Evolutionary conservation across 2,888 invertebrate species (phyloP).

Genomic region (Rotaria socialis): DNA sequence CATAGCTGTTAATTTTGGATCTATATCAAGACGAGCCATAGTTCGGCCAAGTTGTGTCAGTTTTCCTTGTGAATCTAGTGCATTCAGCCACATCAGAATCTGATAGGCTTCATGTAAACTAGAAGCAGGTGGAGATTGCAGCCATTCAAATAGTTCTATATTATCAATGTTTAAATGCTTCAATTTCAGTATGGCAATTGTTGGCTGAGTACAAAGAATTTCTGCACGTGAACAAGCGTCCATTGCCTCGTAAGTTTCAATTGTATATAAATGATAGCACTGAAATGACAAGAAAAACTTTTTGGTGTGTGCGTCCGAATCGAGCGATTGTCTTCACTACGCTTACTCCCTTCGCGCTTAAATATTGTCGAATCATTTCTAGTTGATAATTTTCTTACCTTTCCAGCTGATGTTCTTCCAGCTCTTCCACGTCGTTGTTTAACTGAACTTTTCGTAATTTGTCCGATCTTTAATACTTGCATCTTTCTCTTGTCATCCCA

Average conservation of each 20-base stretch:
- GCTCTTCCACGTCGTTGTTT: conserved; percentile 60
- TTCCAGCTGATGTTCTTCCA: conserved; percentile 56
- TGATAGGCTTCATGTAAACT: conserved; percentile 47
- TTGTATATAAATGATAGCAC: conserved; percentile 56
- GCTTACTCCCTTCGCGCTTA: no score
- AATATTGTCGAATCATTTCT: no score
- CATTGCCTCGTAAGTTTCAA: conserved; percentile 53
- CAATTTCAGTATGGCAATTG: conserved; percentile 54
- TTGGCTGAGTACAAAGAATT: conserved; percentile 54
- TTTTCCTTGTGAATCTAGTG: conserved; percentile 47
- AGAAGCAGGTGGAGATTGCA: conserved; percentile 39
- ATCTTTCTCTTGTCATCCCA: conserved; percentile 55
- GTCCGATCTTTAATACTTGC: conserved; percentile 51
- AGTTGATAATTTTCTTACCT: conserved; percentile 14
- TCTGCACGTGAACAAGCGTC: conserved; percentile 54
- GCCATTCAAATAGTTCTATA: conserved; percentile 45
- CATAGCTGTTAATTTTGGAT: conserved; percentile 48
- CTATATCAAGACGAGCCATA: conserved; percentile 48
- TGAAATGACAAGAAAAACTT: background rate
- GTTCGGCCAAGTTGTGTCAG: conserved; percentile 47
- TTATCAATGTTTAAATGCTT: conserved; percentile 53
- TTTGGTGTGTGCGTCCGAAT: no score
- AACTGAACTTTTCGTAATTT: conserved; percentile 56
- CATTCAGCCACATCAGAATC: conserved; percentile 48
- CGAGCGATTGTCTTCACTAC: no score